Evolutionary conservation across 2,113 vertebrate genomes (phyloP).

Genomic region (Ancistrus triradiatus): DNA sequence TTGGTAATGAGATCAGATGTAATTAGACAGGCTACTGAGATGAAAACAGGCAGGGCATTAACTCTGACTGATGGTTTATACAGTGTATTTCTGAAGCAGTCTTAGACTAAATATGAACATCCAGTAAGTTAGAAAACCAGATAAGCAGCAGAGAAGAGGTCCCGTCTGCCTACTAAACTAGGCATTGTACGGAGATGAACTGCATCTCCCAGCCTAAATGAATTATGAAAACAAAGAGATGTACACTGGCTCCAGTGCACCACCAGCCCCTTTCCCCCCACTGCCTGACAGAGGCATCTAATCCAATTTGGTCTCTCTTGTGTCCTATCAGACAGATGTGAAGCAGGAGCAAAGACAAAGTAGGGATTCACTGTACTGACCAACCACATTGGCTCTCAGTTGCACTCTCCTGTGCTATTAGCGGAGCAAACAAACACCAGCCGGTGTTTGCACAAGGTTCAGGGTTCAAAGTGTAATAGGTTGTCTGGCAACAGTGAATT

Average conservation of each 20-base stretch:
- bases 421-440: constrained; percentile 55
- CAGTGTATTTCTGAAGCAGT: too few relatives aligned
- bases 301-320: constrained; percentile 26
- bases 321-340: constrained; percentile 47
- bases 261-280: neutral
- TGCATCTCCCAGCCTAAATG: constrained; percentile 45
- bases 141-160: constrained; percentile 43
- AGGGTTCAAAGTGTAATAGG: constrained; percentile 53
- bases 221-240: constrained; percentile 51
- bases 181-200: constrained; percentile 51
- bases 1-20: too few relatives aligned
- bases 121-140: constrained; percentile 43
- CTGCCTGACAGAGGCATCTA: constrained; percentile 25
- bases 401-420: constrained; percentile 49
- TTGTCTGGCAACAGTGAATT: constrained; percentile 47
- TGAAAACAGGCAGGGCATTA: too few relatives aligned
- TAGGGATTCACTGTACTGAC: constrained; percentile 64
- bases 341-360: constrained; percentile 58
- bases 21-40: too few relatives aligned
- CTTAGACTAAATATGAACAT: neutral
- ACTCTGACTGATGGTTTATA: too few relatives aligned
- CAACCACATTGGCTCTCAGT: constrained; percentile 55
- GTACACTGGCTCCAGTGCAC: constrained; percentile 12
- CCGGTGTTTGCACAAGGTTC: constrained; percentile 31
- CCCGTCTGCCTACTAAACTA: constrained; percentile 56